Evolutionary conservation across 2,797 vertebrate species (phyloP).

Genomic region (Pangasius sanitwongsei): DNA sequence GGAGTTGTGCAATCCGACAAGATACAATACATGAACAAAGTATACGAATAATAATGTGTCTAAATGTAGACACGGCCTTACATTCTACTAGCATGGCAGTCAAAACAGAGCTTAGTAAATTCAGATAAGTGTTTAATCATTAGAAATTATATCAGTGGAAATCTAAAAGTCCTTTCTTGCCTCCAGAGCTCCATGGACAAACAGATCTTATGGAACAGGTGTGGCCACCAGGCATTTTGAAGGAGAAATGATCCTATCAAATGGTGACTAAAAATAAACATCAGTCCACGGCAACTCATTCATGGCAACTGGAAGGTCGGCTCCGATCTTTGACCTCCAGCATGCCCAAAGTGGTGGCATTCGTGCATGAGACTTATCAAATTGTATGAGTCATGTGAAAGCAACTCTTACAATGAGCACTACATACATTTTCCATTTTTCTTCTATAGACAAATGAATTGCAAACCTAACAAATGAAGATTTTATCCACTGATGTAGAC

Average conservation of each 20-base stretch:
- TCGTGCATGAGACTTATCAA: conserved; percentile 60
- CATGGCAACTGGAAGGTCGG: conserved; percentile 62
- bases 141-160: conserved; percentile 31
- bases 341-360: conserved; percentile 36
- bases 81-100: not conserved
- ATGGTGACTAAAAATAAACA: conserved; percentile 82
- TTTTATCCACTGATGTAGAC: not conserved
- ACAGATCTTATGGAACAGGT: conserved; percentile 75
- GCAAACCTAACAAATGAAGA: not conserved
- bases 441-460: not conserved
- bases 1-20: not conserved
- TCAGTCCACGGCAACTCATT: conserved; percentile 59
- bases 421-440: not conserved
- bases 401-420: conserved; percentile 10
- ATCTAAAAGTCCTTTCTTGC: conserved; percentile 38
- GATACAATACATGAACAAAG: not conserved
- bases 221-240: conserved; percentile 65
- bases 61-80: not conserved
- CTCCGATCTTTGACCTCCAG: conserved; percentile 66
- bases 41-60: not conserved
- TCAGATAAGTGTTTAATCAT: not conserved
- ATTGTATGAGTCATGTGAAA: conserved; percentile 10
- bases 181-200: conserved; percentile 41
- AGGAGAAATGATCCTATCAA: conserved; percentile 75
- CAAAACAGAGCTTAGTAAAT: not conserved